Percentiles rank a stretch among this genome's conserved stretches.
These are phyloP conservation scores for Charaxes varanes DNA, from an alignment of 1,140 invertebrate species.

Conservation along the genomic window DNA sequence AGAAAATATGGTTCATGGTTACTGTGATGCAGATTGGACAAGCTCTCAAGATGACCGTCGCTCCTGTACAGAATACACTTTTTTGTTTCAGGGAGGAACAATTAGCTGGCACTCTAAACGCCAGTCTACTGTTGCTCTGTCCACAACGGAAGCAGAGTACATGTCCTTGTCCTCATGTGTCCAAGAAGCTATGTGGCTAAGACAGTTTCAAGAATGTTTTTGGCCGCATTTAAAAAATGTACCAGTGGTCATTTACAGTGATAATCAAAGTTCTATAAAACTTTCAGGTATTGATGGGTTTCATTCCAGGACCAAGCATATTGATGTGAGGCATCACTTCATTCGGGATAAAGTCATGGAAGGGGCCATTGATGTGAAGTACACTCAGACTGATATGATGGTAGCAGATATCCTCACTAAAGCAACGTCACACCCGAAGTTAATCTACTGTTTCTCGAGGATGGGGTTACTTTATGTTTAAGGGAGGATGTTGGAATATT, in stretches of 20 bases:
- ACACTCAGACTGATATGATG: conserved; percentile 22
- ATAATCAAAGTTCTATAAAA: conserved; percentile 33
- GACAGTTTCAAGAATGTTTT: conserved; percentile 22
- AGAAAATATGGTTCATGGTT: conserved; percentile 28
- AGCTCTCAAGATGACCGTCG: conserved; percentile 22
- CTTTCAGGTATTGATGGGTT: conserved; percentile 27
- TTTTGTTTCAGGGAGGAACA: conserved; percentile 26
- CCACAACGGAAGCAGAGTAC: conserved; percentile 29
- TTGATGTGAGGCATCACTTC: conserved; percentile 27
- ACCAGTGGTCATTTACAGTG: conserved; percentile 23
- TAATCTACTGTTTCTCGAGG: conserved; percentile 19
- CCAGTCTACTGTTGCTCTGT: conserved; percentile 29
- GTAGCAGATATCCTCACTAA: conserved; percentile 26
- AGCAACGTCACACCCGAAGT: conserved; percentile 19
- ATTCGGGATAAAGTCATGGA: conserved; percentile 22
- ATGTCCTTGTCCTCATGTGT: conserved; percentile 24
- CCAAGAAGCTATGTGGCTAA: conserved; percentile 25
- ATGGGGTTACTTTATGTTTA: conserved; percentile 27
- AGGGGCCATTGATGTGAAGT: conserved; percentile 20
- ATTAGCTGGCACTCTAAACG: conserved; percentile 30
- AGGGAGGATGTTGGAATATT: conserved; percentile 24
- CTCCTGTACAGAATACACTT: conserved; percentile 30
- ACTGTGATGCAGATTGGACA: conserved; percentile 57
- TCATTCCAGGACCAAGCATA: conserved; percentile 24
- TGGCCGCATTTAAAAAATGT: conserved; percentile 15